Base-by-base conservation (phyloP, 2,797 vertebrate species). In the Bovichtus variegatus region DNA sequence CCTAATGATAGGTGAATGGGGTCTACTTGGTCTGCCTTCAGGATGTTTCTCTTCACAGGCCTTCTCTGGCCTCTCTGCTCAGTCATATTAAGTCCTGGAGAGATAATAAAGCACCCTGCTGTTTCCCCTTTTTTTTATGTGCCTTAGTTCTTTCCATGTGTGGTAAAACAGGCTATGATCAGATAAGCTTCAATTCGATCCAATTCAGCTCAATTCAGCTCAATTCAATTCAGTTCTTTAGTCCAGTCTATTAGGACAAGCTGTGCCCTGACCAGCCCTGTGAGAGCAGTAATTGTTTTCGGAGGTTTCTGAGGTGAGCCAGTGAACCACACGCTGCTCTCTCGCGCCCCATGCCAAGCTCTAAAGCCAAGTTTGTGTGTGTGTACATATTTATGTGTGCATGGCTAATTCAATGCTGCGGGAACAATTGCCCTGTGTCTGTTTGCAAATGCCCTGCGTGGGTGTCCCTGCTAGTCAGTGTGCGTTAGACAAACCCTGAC, bases 281-380 rank as follows among this genome's bases (percentile, higher is more conserved):
- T 86, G 91, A 92, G 92, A 91, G 83, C 89, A 86, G 84, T 94
- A 93, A 93, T 93, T 93, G 93, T 94, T 92, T 94, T 93, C 82
- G 67, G 86, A 89, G 91, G 89, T 90, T 91, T 92, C 91, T 91
- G 90, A 94, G 92, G 93, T 92, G 91, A 93, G 90, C 90, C 89
- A 91, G 90, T 86, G 87, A 80, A 83, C 88, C 87, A 86, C 92
- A 92, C 68, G 80, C 89, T 92, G 93, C 87, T 92, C 89, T 90
- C 84, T 83, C 57, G 61, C 85, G 41, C 88, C 91, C 83, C 91
- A 92, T 91, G 93, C 92, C 91, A 93, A 92, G 90, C 91, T 91
- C 77, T 86, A 84, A 90, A 90, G 91, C 93, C 91, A 91, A 91
- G 80, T 85, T 53, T 81, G 80, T 80, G 74, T 80, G 70, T 69